A percentile compares a stretch with the other conserved stretches of the same genome.
Evolutionary conservation across 2,797 vertebrate species (phyloP).

Genomic region (Trachops cirrhosus): DNA sequence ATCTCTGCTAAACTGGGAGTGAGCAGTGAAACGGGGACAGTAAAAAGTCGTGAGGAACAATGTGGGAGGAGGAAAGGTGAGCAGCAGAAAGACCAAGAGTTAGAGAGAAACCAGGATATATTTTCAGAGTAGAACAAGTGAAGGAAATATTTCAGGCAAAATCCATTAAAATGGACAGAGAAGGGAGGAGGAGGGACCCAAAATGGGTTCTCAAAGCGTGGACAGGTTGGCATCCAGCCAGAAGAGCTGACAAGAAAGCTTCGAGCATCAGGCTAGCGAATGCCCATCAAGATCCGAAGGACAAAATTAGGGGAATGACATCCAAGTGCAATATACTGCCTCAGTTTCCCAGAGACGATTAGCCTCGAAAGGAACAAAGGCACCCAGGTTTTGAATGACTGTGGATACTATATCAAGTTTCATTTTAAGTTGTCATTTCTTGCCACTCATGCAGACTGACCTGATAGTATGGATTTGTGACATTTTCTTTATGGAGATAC

Average conservation of each 20-base stretch:
- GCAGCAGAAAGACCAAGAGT: rapidly evolving
- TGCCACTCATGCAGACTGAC: not conserved
- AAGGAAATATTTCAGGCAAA: not conserved
- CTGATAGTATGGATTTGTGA: not conserved
- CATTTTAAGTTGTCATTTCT: not conserved
- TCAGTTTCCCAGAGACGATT: not conserved
- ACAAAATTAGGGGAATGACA: not conserved
- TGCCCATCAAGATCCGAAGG: not conserved
- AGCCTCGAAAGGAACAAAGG: not conserved
- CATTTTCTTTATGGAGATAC: not conserved
- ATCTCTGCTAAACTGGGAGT: not conserved
- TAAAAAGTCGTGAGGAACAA: not conserved
- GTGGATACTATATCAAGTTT: not conserved
- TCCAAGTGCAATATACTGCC: not conserved
- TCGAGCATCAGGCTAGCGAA: not conserved
- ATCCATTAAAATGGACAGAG: not conserved
- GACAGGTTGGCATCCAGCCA: not conserved
- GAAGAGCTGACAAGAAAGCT: not conserved
- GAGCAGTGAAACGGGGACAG: not conserved
- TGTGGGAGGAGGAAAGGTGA: not conserved
- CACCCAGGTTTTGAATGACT: not conserved
- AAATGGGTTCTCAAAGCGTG: not conserved
- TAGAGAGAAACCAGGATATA: not conserved
- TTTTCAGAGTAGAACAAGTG: not conserved
- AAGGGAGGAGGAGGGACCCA: not conserved